Evolutionary conservation across 2,113 vertebrate genomes (phyloP), one percentile per base, ranked within the genome.

Genomic region (Leptosomus discolor): DNA sequence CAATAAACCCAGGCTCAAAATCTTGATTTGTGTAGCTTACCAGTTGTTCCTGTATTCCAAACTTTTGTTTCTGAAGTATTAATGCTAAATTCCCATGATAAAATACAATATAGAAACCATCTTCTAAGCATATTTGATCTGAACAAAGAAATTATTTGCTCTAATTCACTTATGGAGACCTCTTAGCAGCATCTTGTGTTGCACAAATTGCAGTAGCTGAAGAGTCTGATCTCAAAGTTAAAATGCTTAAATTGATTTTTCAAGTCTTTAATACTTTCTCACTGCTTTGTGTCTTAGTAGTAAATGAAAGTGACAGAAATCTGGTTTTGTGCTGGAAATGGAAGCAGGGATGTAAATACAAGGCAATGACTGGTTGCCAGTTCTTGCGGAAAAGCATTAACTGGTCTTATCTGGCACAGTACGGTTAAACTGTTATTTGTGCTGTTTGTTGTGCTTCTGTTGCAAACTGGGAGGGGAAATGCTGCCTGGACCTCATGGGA

Each of bases 171-270:
- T 82, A 45, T 41, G 81, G 88, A 94, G 43, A 51, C 29, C 16
- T 88, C 32, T 79, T 64, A 90, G 69, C 58, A 75, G 32, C 17
- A 21, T 84, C 84, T 81, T 37, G 51, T 56, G 51, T 89, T 95
- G 14, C 56, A 71, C 56, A 71, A 60, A 89, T 89, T 87, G 73
- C 94, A 87, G 58, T 27, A 78, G 80, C 83, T 94, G 73, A 71
- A 86, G 48, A 81, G 54, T 27, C 75, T 81, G 36, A 51, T 93
- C 79, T 91, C 53, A 5, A 17, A 76, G 54, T 76, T 90, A 50
- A 95, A 94, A 94, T 68, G 83, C 45, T 85, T 61, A 77, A 87
- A 92, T 79, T 86, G 88, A 78, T 85, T 94, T 85, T 78, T 78
- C 71, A 75, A 12, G 68, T 87, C 68, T 95, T 85, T 71, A 78